These are phyloP conservation scores for Megatriorchis doriae DNA, from an alignment of 2,113 vertebrate genomes.

Conservation along the genomic window DNA sequence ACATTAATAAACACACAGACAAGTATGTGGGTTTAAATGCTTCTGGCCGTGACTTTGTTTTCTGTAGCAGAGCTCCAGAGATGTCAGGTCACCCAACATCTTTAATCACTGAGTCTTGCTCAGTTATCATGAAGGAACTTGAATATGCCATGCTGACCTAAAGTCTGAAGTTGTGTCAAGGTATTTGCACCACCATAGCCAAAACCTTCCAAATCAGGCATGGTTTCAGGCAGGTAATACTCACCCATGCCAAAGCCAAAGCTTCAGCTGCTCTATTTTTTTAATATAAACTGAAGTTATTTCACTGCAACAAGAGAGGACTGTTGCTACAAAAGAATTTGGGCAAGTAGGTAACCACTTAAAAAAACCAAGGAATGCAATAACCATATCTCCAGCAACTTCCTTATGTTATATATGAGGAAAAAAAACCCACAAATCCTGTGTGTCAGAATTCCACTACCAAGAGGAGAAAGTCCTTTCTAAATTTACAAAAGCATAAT, in stretches of 20 bases:
- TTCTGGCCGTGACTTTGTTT: neutral
- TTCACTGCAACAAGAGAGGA: neutral
- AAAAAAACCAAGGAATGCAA: neutral
- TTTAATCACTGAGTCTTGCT: neutral
- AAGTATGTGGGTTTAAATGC: constrained; percentile 14
- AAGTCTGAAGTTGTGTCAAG: neutral
- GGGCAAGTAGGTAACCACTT: neutral
- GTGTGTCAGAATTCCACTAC: neutral
- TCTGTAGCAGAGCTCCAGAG: neutral
- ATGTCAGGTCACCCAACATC: neutral
- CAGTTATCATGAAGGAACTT: neutral
- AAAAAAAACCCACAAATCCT: neutral
- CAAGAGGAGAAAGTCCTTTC: neutral
- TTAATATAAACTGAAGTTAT: neutral
- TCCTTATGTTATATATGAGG: neutral
- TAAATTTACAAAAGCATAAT: neutral
- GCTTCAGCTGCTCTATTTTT: neutral
- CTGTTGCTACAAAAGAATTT: neutral
- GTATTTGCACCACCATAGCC: neutral
- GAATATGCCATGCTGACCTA: neutral
- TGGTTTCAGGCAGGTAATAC: neutral
- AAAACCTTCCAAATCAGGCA: neutral
- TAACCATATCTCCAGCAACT: neutral
- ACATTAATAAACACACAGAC: constrained; percentile 22
- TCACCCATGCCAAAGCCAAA: neutral